These are phyloP conservation scores for Bursaphelenchus mucronatus DNA, from an alignment of 1,140 invertebrate species.

Conservation along the genomic window DNA sequence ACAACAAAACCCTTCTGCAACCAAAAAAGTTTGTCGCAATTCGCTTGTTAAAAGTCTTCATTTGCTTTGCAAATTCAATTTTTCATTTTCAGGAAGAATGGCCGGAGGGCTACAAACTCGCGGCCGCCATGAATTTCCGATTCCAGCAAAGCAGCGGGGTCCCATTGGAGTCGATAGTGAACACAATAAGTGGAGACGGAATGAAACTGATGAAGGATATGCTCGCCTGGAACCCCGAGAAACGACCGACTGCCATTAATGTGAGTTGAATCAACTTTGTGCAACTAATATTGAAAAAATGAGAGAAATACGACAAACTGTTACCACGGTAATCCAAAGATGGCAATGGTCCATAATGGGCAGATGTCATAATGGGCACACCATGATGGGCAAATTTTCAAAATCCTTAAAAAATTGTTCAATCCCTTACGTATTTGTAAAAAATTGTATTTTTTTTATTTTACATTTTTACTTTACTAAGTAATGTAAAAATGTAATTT, in stretches of 20 bases:
- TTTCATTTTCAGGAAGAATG: constrained; percentile 74
- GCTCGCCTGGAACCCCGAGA: constrained; percentile 84
- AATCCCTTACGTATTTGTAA: too few relatives aligned
- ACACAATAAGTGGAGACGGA: constrained; percentile 76
- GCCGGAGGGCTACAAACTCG: constrained; percentile 88
- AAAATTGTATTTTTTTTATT: too few relatives aligned
- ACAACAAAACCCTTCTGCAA: too few relatives aligned
- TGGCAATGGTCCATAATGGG: too few relatives aligned
- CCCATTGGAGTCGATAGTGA: constrained; percentile 75
- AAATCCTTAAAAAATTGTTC: too few relatives aligned
- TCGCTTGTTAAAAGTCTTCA: too few relatives aligned
- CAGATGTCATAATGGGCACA: too few relatives aligned
- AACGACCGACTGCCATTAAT: constrained; percentile 82
- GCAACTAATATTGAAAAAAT: constrained; percentile 64
- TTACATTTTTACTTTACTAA: too few relatives aligned
- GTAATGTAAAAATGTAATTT: too few relatives aligned
- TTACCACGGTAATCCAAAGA: too few relatives aligned
- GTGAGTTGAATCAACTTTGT: constrained; percentile 66
- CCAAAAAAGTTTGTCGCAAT: too few relatives aligned
- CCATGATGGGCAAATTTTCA: too few relatives aligned
- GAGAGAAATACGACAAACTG: not conserved
- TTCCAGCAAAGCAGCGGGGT: constrained; percentile 82
- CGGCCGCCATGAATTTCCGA: constrained; percentile 87
- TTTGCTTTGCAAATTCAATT: not conserved
- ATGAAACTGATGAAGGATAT: constrained; percentile 80